These are phyloP conservation scores for Lytechinus pictus DNA, from an alignment of 35 echinoderm and acorn worm species.

Conservation along the genomic window DNA sequence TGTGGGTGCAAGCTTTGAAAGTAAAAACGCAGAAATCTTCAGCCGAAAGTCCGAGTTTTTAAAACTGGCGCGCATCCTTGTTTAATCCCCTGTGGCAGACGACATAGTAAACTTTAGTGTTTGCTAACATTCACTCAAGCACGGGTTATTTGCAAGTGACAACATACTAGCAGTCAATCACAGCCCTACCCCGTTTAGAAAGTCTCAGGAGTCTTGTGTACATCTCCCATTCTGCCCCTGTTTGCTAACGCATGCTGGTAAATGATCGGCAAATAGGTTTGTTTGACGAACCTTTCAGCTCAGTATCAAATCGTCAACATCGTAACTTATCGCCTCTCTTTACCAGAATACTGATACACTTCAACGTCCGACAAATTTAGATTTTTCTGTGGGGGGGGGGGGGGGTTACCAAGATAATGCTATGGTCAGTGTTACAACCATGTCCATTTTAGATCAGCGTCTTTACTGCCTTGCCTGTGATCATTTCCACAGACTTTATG, in stretches of 20 bases:
- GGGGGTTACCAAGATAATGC: background rate
- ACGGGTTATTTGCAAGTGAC: conserved; percentile 50
- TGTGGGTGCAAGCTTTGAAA: background rate
- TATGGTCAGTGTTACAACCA: background rate
- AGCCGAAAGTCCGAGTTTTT: background rate
- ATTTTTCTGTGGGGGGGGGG: background rate
- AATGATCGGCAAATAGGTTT: conserved; percentile 53
- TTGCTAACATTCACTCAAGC: conserved; percentile 56
- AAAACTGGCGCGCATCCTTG: conserved; percentile 41
- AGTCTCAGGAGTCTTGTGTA: conserved; percentile 29
- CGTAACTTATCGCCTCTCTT: conserved; percentile 34
- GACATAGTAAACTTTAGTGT: conserved; percentile 46
- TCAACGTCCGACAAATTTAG: conserved; percentile 1
- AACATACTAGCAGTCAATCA: conserved; percentile 51
- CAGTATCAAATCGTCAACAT: conserved; percentile 52
- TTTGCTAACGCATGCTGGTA: conserved; percentile 47
- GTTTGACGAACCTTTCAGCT: conserved; percentile 55
- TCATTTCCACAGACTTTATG: too few relatives aligned
- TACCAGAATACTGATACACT: conserved; percentile 39
- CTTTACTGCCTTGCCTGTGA: background rate
- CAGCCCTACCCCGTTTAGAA: conserved; percentile 3
- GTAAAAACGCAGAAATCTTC: background rate
- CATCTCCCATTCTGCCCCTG: conserved; percentile 45
- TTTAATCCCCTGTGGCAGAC: conserved; percentile 42
- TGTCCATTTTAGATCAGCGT: background rate